These are phyloP conservation scores for Drosophila koepferae DNA, from an alignment of 2,888 invertebrate species.

Conservation along the genomic window DNA sequence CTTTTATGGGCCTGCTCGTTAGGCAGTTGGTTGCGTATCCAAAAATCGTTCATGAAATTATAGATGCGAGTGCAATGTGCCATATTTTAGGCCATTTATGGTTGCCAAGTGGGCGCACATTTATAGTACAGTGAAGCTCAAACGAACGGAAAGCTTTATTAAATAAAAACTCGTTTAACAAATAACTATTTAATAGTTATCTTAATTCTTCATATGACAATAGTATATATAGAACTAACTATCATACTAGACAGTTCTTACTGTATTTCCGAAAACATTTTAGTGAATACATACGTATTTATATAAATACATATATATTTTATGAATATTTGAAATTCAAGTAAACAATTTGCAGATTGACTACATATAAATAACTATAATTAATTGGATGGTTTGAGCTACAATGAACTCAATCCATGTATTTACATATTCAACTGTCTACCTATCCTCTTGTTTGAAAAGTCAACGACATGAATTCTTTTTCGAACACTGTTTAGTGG, in stretches of 20 bases:
- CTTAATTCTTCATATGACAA: background rate
- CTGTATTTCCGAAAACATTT: slow-evolving; percentile 39
- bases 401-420: too few species aligned
- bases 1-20: slow-evolving; percentile 38
- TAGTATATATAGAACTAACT: background rate
- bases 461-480: too few species aligned
- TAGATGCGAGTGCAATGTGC: slow-evolving; percentile 63
- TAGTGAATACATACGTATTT: too few species aligned
- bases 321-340: too few species aligned
- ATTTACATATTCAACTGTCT: too few species aligned
- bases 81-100: slow-evolving; percentile 73
- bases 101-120: slow-evolving; percentile 39
- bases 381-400: too few species aligned
- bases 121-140: slow-evolving; percentile 10
- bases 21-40: slow-evolving; percentile 40
- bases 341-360: too few species aligned
- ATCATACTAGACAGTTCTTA: too few species aligned
- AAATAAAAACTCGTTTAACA: background rate
- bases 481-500: too few species aligned
- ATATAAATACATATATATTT: too few species aligned
- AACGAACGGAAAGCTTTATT: background rate
- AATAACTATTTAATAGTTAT: background rate
- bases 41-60: slow-evolving; percentile 70
- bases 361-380: too few species aligned
- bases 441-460: too few species aligned